Conservation (phyloP, 2,888 invertebrate species). For the Druceiella hillmani region DNA sequence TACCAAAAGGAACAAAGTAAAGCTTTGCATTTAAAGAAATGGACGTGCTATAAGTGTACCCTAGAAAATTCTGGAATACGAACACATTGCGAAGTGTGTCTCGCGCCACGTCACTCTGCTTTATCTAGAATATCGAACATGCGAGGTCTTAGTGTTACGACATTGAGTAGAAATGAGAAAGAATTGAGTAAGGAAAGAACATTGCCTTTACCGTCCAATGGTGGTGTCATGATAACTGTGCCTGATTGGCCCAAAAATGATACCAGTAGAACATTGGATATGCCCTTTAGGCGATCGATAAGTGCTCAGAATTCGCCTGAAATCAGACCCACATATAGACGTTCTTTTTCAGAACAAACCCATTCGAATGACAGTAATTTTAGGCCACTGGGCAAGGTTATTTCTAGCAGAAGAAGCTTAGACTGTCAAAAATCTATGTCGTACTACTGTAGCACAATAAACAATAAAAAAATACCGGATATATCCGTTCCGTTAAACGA, state of each 20-base stretch:
- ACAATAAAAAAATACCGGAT: conserved; percentile 21
- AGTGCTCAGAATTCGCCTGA: conserved; percentile 46
- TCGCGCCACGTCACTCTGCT: conserved; percentile 55
- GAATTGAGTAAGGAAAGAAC: conserved; percentile 36
- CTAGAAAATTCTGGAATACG: conserved; percentile 63
- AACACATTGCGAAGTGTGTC: conserved; percentile 69
- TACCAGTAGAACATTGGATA: conserved; percentile 31
- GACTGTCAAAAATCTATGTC: conserved; percentile 43
- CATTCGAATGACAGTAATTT: conserved; percentile 35
- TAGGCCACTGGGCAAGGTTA: conserved; percentile 42
- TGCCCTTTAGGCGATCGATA: conserved; percentile 37
- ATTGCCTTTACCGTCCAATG: conserved; percentile 43
- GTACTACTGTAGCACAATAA: conserved; percentile 34
- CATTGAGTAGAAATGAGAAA: conserved; percentile 42
- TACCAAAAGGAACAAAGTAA: conserved; percentile 44
- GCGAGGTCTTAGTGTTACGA: conserved; percentile 43
- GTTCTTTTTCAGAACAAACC: conserved; percentile 46
- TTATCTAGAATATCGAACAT: conserved; percentile 39
- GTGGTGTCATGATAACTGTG: conserved; percentile 57
- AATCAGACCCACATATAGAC: conserved; percentile 42
- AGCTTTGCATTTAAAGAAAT: conserved; percentile 46
- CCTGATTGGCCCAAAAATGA: conserved; percentile 55
- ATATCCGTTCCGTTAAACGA: conserved; percentile 28
- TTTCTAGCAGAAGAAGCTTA: conserved; percentile 43
- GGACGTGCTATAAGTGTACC: conserved; percentile 73